phyloP scores from a whole-genome alignment of 2,888 invertebrate species.

The Therioaphis trifolii region DNA sequence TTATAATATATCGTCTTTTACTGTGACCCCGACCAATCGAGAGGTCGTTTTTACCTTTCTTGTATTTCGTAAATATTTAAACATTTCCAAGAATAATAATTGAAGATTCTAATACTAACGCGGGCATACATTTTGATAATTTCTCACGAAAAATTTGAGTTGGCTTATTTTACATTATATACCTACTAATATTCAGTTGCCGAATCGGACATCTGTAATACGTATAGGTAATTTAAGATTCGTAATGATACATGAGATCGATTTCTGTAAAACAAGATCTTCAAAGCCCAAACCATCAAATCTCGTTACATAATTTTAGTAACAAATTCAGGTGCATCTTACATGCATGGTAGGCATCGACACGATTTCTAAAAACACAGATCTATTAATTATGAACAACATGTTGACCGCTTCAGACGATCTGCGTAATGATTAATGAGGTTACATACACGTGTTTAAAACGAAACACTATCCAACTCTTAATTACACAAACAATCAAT shows the following conservation, averaged over 20 bases:
- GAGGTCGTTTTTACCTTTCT: too few relatives aligned
- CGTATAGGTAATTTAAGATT: neutral
- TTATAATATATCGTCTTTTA: too few relatives aligned
- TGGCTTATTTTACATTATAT: slow-evolving; percentile 5
- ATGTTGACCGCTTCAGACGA: too few relatives aligned
- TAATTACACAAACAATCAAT: neutral
- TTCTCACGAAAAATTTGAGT: slow-evolving; percentile 12
- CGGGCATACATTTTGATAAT: neutral
- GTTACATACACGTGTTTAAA: neutral
- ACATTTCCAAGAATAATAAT: neutral
- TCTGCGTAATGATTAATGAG: neutral
- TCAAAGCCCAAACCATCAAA: neutral
- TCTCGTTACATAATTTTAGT: too few relatives aligned
- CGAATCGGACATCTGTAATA: neutral
- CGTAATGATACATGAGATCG: neutral
- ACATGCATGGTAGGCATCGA: too few relatives aligned
- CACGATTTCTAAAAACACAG: too few relatives aligned
- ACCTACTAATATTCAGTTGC: neutral
- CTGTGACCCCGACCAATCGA: too few relatives aligned
- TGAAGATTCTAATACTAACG: too few relatives aligned
- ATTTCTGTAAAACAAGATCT: neutral
- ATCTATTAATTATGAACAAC: too few relatives aligned
- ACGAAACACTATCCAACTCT: neutral
- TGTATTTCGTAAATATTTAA: too few relatives aligned
- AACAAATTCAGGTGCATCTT: too few relatives aligned